Conservation (phyloP, 1,140 invertebrate genomes). For the Apolygus lucorum region DNA sequence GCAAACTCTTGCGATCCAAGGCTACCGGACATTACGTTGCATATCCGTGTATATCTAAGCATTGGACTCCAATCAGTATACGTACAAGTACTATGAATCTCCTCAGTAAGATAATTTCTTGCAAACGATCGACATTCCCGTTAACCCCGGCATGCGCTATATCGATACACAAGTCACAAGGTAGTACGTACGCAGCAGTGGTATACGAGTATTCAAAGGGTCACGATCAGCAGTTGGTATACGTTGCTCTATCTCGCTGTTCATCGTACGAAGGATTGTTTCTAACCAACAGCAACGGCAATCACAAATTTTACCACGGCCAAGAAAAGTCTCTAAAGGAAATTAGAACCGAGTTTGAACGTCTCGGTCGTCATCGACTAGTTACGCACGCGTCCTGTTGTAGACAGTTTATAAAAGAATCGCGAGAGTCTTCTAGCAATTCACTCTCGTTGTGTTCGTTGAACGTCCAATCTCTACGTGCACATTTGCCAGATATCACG, state of each 20-base stretch:
- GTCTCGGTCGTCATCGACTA: neutral
- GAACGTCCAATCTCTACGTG: neutral
- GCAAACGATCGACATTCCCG: constrained; percentile 33
- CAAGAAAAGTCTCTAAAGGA: constrained; percentile 11
- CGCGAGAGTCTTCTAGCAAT: neutral
- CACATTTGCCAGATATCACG: constrained; percentile 9
- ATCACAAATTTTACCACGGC: constrained; percentile 29
- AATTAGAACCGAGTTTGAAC: constrained; percentile 19
- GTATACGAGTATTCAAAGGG: constrained; percentile 35
- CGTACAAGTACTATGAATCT: neutral
- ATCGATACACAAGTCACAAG: constrained; percentile 37
- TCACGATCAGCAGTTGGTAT: constrained; percentile 34
- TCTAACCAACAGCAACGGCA: constrained; percentile 30
- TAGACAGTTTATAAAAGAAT: neutral
- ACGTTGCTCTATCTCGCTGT: constrained; percentile 36
- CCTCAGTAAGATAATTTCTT: constrained; percentile 15
- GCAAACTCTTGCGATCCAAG: constrained; percentile 30
- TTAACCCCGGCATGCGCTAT: constrained; percentile 33
- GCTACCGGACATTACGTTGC: constrained; percentile 21
- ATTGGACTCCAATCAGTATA: constrained; percentile 28
- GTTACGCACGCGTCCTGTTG: constrained; percentile 9
- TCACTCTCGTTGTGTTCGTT: constrained; percentile 6
- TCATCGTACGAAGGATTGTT: constrained; percentile 34
- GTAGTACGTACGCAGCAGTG: constrained; percentile 36
- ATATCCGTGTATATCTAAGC: constrained; percentile 23